Conservation (phyloP, 2,113 vertebrate species). For the Pseudolaguvia tuberculata region DNA sequence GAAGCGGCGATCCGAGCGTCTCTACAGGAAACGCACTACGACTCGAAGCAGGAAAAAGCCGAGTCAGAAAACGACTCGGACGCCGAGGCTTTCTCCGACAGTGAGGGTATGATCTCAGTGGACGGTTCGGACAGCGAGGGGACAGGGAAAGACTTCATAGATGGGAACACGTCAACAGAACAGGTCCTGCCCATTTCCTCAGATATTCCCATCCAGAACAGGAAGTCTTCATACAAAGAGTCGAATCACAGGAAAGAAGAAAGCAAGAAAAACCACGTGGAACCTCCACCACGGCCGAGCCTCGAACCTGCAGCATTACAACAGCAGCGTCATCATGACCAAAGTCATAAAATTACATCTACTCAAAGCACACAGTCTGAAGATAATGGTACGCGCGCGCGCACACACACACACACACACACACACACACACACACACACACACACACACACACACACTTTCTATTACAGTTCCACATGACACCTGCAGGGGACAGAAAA, state of each 20-base stretch:
- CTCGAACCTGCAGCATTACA: slow-evolving; percentile 65
- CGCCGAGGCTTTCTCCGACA: slow-evolving; percentile 93
- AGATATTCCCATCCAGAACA: slow-evolving; percentile 72
- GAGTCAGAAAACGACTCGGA: slow-evolving; percentile 93
- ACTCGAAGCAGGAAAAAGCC: slow-evolving; percentile 78
- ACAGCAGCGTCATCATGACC: slow-evolving; percentile 3
- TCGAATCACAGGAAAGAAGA: slow-evolving; percentile 89
- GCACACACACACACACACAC: not conserved
- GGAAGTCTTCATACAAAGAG: slow-evolving; percentile 90
- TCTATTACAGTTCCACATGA: not conserved
- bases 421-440: not conserved
- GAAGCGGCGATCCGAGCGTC: slow-evolving; percentile 97
- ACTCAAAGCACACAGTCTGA: slow-evolving; percentile 62
- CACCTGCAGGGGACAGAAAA: not conserved
- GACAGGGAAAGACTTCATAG: slow-evolving; percentile 58
- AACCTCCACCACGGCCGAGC: slow-evolving; percentile 58
- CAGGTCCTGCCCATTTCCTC: slow-evolving; percentile 47
- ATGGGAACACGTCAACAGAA: slow-evolving; percentile 49
- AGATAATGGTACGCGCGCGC: slow-evolving; percentile 73
- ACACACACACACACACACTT: not conserved
- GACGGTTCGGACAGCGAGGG: slow-evolving; percentile 88
- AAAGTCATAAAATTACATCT: slow-evolving; percentile 68
- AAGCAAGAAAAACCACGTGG: slow-evolving; percentile 81
- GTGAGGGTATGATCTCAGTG: slow-evolving; percentile 93
- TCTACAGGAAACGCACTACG: slow-evolving; percentile 94